A percentile compares a stretch with the other conserved stretches of the same genome.
Conservation (phyloP, 2,113 vertebrate genomes). For the Psephotus haematonotus region DNA sequence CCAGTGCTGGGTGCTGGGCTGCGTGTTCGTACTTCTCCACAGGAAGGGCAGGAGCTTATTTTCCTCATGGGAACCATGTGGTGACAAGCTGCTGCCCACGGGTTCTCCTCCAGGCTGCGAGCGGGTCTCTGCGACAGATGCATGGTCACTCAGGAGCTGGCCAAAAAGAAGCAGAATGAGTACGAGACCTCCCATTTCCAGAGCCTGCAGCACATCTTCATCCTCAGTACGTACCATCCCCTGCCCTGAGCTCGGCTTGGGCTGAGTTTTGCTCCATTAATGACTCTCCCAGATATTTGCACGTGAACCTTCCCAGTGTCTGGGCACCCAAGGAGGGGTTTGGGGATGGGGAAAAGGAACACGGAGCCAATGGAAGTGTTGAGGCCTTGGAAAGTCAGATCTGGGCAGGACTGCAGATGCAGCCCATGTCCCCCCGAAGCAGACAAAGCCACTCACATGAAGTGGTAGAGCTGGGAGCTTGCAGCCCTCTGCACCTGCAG, state of each 20-base stretch:
- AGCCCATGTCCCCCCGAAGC: fast-evolving
- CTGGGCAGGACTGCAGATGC: background rate
- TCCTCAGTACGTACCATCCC: slow-evolving; percentile 80
- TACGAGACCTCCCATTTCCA: slow-evolving; percentile 87
- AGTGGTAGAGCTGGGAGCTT: background rate
- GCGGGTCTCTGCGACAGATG: slow-evolving; percentile 95
- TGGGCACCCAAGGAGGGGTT: background rate
- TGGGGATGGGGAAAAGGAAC: background rate
- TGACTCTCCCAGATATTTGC: background rate
- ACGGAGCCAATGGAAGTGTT: background rate
- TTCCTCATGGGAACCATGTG: fast-evolving
- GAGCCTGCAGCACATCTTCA: slow-evolving; percentile 88
- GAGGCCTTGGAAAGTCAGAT: background rate
- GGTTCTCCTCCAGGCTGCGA: slow-evolving; percentile 78
- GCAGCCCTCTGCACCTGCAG: background rate
- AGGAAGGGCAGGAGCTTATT: background rate
- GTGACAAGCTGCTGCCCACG: background rate
- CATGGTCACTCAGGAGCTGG: slow-evolving; percentile 92
- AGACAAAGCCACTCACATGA: background rate
- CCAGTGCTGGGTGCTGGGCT: background rate
- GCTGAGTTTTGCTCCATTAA: background rate
- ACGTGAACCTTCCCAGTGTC: fast-evolving
- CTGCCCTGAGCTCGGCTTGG: background rate
- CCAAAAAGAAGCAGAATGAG: slow-evolving; percentile 89
- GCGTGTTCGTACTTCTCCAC: fast-evolving